phyloP scores from a whole-genome alignment of 2,797 vertebrate genomes.

The Lateolabrax maculatus region DNA sequence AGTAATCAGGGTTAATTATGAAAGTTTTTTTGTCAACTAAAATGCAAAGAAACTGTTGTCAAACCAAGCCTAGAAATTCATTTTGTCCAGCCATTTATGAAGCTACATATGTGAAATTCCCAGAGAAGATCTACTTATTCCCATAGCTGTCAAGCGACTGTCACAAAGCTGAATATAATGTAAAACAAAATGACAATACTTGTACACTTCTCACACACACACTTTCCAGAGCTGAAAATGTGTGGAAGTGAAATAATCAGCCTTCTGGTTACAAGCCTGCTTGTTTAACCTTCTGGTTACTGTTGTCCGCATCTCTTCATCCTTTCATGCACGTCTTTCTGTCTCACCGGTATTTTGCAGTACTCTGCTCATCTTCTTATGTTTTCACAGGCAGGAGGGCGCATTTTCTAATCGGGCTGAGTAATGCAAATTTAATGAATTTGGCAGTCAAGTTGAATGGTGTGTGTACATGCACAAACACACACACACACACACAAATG shows the following conservation, averaged over 20 bases:
- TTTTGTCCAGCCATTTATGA: background rate
- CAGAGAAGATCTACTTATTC: background rate
- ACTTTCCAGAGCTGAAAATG: background rate
- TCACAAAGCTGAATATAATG: background rate
- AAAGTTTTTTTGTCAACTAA: background rate
- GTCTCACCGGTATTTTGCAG: slow-evolving; percentile 39
- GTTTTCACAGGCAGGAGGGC: slow-evolving; percentile 56
- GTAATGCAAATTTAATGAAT: slow-evolving; percentile 78
- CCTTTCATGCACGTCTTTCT: slow-evolving; percentile 25
- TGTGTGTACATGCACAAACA: slow-evolving; percentile 36
- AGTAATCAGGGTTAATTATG: background rate
- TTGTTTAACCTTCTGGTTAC: slow-evolving; percentile 30
- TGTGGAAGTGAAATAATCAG: slow-evolving; percentile 12
- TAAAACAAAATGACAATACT: background rate
- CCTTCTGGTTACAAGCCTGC: slow-evolving; percentile 10
- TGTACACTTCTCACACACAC: background rate
- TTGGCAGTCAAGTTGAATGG: slow-evolving; percentile 53
- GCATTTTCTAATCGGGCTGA: slow-evolving; percentile 68
- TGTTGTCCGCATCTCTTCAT: slow-evolving; percentile 21
- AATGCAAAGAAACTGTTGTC: background rate
- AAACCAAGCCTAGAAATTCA: background rate
- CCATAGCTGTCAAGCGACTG: background rate
- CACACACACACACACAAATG: background rate
- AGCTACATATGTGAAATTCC: background rate
- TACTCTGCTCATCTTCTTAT: slow-evolving; percentile 61